Percentiles rank a stretch among this genome's conserved stretches.
Conservation (phyloP, 1,140 invertebrate species). For the Platorchestia sp. region DNA sequence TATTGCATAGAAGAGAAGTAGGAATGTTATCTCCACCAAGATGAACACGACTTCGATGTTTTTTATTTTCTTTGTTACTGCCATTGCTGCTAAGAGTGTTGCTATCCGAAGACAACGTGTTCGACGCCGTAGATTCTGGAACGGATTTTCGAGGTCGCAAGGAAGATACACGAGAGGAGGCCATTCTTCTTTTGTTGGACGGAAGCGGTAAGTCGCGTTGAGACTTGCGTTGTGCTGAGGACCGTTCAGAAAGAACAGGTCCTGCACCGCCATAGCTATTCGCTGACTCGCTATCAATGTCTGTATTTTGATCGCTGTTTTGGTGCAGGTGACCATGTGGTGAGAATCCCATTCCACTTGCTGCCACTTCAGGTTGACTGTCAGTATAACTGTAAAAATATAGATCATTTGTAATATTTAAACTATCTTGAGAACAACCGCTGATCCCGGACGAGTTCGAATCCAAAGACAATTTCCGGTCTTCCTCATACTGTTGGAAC, state of each 20-base stretch:
- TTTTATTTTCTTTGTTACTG: constrained; percentile 58
- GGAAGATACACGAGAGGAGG: constrained; percentile 24
- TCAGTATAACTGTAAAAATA: neutral
- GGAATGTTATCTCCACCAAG: constrained; percentile 13
- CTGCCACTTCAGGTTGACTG: neutral
- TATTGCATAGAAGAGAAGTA: neutral
- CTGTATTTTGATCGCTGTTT: neutral
- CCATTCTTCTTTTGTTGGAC: constrained; percentile 30
- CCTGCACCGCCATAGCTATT: neutral
- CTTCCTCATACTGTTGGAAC: constrained; percentile 28
- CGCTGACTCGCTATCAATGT: neutral
- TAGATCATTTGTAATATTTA: neutral
- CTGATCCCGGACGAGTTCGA: constrained; percentile 43
- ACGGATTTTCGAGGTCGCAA: constrained; percentile 8
- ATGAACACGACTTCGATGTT: constrained; percentile 47
- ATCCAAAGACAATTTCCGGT: constrained; percentile 31
- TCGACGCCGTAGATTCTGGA: neutral
- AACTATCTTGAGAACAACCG: constrained; percentile 43
- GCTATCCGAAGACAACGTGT: neutral
- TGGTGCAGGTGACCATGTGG: constrained; percentile 25
- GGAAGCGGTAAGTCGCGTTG: neutral
- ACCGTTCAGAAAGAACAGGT: neutral
- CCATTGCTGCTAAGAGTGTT: constrained; percentile 25
- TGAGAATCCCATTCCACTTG: constrained; percentile 13
- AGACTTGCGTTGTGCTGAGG: neutral